phyloP scores from a whole-genome alignment of 2,797 vertebrate species.

The Sternotherus odoratus region DNA sequence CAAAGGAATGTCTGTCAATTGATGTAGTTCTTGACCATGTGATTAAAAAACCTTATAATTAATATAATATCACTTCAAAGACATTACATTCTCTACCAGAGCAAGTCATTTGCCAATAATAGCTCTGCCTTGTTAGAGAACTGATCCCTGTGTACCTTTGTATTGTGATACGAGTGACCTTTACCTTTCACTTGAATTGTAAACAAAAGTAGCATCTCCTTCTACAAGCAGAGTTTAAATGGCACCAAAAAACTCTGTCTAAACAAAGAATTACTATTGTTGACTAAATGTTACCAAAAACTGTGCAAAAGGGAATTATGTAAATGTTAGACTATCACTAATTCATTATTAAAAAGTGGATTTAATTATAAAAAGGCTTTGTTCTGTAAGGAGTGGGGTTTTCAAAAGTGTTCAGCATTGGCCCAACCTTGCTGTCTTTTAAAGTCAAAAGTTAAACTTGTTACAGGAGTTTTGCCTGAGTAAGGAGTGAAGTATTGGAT shows the following conservation, averaged over 20 bases:
- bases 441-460: neutral
- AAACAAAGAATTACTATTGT: neutral
- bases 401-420: neutral
- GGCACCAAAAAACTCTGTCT: neutral
- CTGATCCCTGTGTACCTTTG: accelerated
- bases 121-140: constrained; percentile 2
- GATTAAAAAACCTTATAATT: constrained; percentile 44
- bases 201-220: neutral
- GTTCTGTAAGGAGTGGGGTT: neutral
- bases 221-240: neutral
- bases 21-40: constrained; percentile 15
- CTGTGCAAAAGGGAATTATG: neutral
- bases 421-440: neutral
- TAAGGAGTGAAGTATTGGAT: too few species aligned
- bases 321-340: neutral
- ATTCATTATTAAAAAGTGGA: neutral
- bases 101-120: constrained; percentile 45
- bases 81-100: neutral
- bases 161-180: neutral
- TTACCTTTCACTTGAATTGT: neutral
- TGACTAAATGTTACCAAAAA: neutral
- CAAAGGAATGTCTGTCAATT: constrained; percentile 14
- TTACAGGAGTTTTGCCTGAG: too few species aligned
- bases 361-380: neutral
- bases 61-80: constrained; percentile 27